Evolutionary conservation across 2,888 invertebrate genomes (phyloP), one percentile per base, ranked within the genome.

Genomic region (Chaetogeoica ovagalla): DNA sequence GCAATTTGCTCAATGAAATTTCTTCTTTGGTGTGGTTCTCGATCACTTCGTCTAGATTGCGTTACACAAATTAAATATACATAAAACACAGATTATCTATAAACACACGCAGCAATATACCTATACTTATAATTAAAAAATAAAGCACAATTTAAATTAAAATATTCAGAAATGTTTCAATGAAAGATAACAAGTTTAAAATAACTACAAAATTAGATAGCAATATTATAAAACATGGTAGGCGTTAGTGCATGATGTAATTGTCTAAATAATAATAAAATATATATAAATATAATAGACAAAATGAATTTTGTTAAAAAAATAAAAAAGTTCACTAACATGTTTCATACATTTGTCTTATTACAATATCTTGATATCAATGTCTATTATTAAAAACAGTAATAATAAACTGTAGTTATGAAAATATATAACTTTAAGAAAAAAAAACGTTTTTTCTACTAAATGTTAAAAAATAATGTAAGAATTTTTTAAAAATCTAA

Each of bases 1-100:
- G 71, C 21, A 52, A 60, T 70, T 77, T 77, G 62, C 17, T 70
- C 17, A n/a, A n/a, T 70, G 62, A 57, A 11, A 17, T 63, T 63
- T 65, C 65, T 79, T 79, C 79, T 71, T 65, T 71, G 55, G 63
- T 63, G 39, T 30, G 55, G 63, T 79, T 79, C 79, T 71, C 79
- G 19, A 63, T 70, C 71, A 65, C 79, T 79, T 79, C 79, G 79
- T 79, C 79, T 79, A 79, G 71, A 79, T 79, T 71, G 30, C 79
- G 79, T 79, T 39, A 79, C 70, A 79, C 71, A 79, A 79, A 79
- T 79, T 71, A 79, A 79, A 79, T 71, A 79, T 79, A 71, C 79
- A 79, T 79, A 79, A 66, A 79, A 71, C 39, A 79, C 21, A 79
- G 57, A 63, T 65, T 75, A 75, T 75, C 75, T 75, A 75, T 39